Percentiles rank a stretch among this genome's conserved stretches.
Conservation (phyloP, 2,113 vertebrate genomes). For the Synodontis membranacea region DNA sequence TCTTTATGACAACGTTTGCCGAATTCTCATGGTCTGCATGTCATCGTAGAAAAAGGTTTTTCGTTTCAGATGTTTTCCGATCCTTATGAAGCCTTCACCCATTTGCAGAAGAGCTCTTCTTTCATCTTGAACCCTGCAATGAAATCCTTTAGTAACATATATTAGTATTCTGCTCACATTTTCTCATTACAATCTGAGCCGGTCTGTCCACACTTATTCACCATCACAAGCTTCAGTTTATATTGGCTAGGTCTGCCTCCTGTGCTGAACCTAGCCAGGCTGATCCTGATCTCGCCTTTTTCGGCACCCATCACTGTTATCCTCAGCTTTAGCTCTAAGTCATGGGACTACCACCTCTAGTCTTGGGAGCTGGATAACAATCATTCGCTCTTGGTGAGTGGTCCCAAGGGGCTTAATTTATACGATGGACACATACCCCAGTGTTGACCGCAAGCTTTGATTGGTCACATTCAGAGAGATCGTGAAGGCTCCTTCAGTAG, state of each 20-base stretch:
- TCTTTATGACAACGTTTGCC: constrained; percentile 22
- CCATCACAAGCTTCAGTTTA: constrained; percentile 37
- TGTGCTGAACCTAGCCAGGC: constrained; percentile 29
- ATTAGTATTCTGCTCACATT: constrained; percentile 46
- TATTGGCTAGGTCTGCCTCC: constrained; percentile 34
- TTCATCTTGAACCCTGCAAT: constrained; percentile 35
- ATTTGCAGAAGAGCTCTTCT: constrained; percentile 39
- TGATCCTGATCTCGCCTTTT: constrained; percentile 56
- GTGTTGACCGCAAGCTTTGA: constrained; percentile 68
- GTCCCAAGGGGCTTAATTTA: constrained; percentile 79
- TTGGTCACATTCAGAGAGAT: constrained; percentile 68
- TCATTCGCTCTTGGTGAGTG: constrained; percentile 66
- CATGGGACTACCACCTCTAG: constrained; percentile 58
- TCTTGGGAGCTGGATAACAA: constrained; percentile 67
- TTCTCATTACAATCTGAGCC: constrained; percentile 46
- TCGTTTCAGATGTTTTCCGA: background rate
- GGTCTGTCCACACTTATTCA: constrained; percentile 30
- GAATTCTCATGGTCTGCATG: constrained; percentile 2
- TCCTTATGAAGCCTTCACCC: constrained; percentile 27
- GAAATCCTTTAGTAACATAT: constrained; percentile 34
- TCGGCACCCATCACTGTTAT: constrained; percentile 68
- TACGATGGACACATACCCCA: constrained; percentile 67
- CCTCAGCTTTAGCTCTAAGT: constrained; percentile 68
- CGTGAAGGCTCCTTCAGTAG: constrained; percentile 68
- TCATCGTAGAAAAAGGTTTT: background rate